Evolutionary conservation across 2,888 invertebrate genomes (phyloP), one percentile per base, ranked within the genome.

Genomic region (Netelia inedita): DNA sequence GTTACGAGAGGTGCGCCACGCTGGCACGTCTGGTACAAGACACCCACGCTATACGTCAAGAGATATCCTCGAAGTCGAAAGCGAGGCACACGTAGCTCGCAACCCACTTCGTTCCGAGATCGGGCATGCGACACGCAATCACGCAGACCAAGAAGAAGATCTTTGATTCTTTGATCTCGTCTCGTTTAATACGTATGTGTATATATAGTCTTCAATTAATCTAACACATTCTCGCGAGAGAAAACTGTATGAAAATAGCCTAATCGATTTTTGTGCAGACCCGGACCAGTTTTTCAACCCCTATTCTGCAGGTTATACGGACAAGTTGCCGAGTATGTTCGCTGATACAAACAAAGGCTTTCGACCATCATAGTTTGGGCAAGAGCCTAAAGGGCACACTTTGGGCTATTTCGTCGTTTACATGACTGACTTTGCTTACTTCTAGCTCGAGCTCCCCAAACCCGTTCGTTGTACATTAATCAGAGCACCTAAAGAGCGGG

Each of bases 391-490:
- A 16, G 50, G 75, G 46, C 43, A 55, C 69, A 75, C 28, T 69
- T 74, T 69, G 59, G 16, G 43, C 43, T 53, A 19, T 61, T 71
- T 69, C 66, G 61, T 43, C 63, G 63, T 72, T 66, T 75, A 63
- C 69, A 55, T 74, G 50, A 68, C 57, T 75, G 53, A 79, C 73
- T 79, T 68, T 57, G 63, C 72, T 76, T 61, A 50, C 10, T n/a
- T 57, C 59, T 16, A 10, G 71, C 11, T 41, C 19, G 43, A 53
- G 35, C 63, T 28, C 53, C 61, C 79, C 28, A 28, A 28, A 76
- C 69, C 74, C 55, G 69, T 63, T 66, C 79, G 79, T 85, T 81
- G 79, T 73, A 69, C 78, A 69, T 68, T 83, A 83, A 86, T 85
- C 81, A 75, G 79, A 85, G 79, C 73, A 66, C 79, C 81, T 85